These are phyloP conservation scores for Griposia aprilina DNA, from an alignment of 2,888 invertebrate genomes.

Conservation along the genomic window DNA sequence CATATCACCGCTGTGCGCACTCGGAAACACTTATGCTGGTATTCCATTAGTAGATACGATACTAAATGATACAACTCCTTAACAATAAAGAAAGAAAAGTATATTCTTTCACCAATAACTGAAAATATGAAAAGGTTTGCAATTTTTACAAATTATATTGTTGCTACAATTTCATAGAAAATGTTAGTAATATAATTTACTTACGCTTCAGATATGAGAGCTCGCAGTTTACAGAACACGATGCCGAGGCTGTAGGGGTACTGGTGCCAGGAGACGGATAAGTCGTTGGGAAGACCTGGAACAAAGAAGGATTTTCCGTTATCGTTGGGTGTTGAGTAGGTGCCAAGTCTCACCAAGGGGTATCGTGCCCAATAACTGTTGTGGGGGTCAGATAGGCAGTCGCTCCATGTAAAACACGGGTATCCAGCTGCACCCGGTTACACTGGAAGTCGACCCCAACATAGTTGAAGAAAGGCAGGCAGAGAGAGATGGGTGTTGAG, in stretches of 20 bases:
- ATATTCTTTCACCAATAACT: no score
- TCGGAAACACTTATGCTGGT: no score
- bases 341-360: neutral
- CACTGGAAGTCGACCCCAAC: no score
- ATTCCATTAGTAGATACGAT: neutral
- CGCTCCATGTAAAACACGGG: no score
- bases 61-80: neutral
- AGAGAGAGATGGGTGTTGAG: no score
- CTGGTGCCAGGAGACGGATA: constrained; percentile 96
- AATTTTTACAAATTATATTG: neutral
- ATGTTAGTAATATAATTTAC: constrained; percentile 74
- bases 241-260: constrained; percentile 96
- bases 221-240: constrained; percentile 95
- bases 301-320: constrained; percentile 35
- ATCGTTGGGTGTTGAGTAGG: neutral
- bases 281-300: constrained; percentile 96
- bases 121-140: neutral
- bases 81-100: no score
- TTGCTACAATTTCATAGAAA: neutral
- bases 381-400: neutral
- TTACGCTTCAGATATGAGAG: constrained; percentile 96
- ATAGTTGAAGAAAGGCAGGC: no score
- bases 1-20: no score
- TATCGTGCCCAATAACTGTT: neutral
- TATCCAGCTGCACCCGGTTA: no score